A percentile compares a stretch with the other conserved stretches of the same genome.
phyloP scores from a whole-genome alignment of 2,113 vertebrate genomes.

The Melanotaenia duboulayi region DNA sequence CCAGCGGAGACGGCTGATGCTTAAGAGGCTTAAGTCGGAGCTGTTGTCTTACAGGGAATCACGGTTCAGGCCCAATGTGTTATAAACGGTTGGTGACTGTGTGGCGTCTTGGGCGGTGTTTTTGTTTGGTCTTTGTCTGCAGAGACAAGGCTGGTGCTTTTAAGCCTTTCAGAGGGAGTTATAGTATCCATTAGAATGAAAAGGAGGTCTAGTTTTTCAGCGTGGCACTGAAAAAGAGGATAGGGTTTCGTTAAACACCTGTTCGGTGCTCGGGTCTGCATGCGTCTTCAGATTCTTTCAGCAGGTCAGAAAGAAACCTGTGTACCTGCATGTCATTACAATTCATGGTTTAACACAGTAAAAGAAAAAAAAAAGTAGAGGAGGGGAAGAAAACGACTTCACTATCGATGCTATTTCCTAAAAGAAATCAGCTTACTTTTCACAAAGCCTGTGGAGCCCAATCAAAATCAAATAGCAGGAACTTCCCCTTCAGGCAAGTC shows the following conservation, averaged over 20 bases:
- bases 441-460: constrained; percentile 75
- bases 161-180: constrained; percentile 57
- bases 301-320: constrained; percentile 43
- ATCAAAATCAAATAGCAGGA: constrained; percentile 76
- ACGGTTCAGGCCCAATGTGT: constrained; percentile 47
- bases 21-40: constrained; percentile 72
- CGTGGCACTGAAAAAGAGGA: constrained; percentile 19
- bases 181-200: constrained; percentile 49
- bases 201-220: constrained; percentile 29
- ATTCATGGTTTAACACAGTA: constrained; percentile 68
- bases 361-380: constrained; percentile 13
- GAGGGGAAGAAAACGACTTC: constrained; percentile 46
- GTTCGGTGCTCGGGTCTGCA: constrained; percentile 34
- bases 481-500: constrained; percentile 72
- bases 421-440: constrained; percentile 78
- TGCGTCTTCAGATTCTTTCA: constrained; percentile 42
- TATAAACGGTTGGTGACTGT: constrained; percentile 47
- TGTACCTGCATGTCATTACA: constrained; percentile 62
- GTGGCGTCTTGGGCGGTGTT: constrained; percentile 57
- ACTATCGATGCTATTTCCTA: constrained; percentile 69
- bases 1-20: constrained; percentile 69
- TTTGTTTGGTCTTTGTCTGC: constrained; percentile 67
- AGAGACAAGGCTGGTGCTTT: constrained; percentile 47
- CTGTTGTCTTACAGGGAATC: constrained; percentile 71
- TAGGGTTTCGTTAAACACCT: constrained; percentile 69